A percentile compares a stretch with the other conserved stretches of the same genome.
Evolutionary conservation across 2,113 vertebrate genomes (phyloP).

Genomic region (Hemicordylus capensis): DNA sequence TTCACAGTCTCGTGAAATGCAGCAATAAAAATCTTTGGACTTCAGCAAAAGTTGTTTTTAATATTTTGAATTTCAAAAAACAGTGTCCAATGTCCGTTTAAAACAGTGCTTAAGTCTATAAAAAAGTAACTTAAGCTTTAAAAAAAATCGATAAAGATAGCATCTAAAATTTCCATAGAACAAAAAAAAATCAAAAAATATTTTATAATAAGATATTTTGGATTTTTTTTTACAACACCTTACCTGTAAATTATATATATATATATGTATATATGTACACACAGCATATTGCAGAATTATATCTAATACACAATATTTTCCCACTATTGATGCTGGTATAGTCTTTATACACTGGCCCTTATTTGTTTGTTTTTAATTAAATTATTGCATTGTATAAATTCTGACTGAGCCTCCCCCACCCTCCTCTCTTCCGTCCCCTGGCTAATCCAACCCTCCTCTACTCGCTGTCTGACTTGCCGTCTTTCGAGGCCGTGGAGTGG

Average conservation of each 20-base stretch:
- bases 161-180: conserved; percentile 74
- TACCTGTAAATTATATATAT: conserved; percentile 82
- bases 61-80: conserved; percentile 80
- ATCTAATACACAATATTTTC: conserved; percentile 78
- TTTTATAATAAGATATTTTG: conserved; percentile 78
- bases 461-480: conserved; percentile 97
- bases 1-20: conserved; percentile 98
- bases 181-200: conserved; percentile 68
- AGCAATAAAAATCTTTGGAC: conserved; percentile 99
- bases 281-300: conserved; percentile 94
- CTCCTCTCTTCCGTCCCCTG: conserved; percentile 25
- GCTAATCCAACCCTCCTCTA: conserved; percentile 62
- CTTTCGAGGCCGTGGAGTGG: conserved; percentile 88
- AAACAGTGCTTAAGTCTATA: conserved; percentile 78
- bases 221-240: conserved; percentile 87
- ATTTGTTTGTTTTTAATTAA: conserved; percentile 74
- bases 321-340: conserved; percentile 95
- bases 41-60: conserved; percentile 86
- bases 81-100: conserved; percentile 79
- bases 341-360: conserved; percentile 95
- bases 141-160: conserved; percentile 75
- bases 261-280: conserved; percentile 62
- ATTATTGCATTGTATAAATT: conserved; percentile 93
- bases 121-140: conserved; percentile 77
- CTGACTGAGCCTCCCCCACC: conserved; percentile 43